Base-by-base conservation (phyloP, 2,797 vertebrate genomes). In the Lophius americanus region DNA sequence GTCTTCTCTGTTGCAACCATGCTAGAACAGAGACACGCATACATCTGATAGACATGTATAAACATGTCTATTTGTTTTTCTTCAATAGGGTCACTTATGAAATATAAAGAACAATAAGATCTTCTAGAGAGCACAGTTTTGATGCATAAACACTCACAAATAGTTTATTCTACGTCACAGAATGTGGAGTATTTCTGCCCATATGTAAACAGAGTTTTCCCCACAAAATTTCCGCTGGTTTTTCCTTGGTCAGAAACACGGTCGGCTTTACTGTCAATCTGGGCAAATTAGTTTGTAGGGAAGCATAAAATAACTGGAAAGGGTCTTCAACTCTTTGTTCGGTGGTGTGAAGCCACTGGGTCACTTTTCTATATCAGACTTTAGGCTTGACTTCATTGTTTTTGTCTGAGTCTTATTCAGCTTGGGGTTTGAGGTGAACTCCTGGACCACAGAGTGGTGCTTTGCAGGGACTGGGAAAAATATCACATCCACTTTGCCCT, bases 41-140 rank as follows among this genome's bases (percentile, higher is more conserved):
- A 85, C 85, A 88, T 88, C 80, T 86, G 79, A 64, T 78, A 0
- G 73, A 70, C 81, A 85, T 77, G 70, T 68, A 63, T 70, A 76
- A 82, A 73, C 64, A 75, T 54, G 55, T 61, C 4, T 54, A 57
- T 70, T 85, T 90, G 75, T 81, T 85, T 86, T 57, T 68, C 63
- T 82, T 83, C 75, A 72, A 49, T 47, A 64, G 53, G 62, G 60
- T 79, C 72, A 75, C 78, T 87, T 86, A 83, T 86, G 83, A 89
- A 88, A 87, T 73, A 72, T 83, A 76, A 85, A 85, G 83, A 88
- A 90, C 87, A 91, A 90, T 89, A 84, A 88, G 77, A 68, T 79
- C 84, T 84, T 86, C 80, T 71, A 83, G 69, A 79, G 68, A 75
- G 74, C 56, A 48, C 58, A 71, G 68, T 67, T 79, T 23, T 78